Evolutionary conservation across 2,113 vertebrate species (phyloP).

Genomic region (Microtus ochrogaster): DNA sequence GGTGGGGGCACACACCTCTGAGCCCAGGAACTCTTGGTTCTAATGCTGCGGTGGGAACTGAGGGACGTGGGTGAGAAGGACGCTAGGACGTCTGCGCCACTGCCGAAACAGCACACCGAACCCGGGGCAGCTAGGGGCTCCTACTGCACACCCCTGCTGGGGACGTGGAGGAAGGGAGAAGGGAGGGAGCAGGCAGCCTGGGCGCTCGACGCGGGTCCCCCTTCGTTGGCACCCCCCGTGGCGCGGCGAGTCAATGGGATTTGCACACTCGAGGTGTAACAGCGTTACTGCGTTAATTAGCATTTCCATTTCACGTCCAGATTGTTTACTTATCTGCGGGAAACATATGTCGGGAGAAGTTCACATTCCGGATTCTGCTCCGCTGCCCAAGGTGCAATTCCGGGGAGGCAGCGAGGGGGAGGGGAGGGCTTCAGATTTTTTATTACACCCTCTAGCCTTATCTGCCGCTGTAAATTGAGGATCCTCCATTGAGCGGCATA

Average conservation of each 20-base stretch:
- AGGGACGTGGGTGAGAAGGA: not conserved
- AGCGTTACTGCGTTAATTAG: conserved; percentile 99
- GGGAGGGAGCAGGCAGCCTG: conserved; percentile 45
- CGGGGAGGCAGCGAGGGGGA: conserved; percentile 82
- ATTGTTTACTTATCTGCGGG: conserved; percentile 99
- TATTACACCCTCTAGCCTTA: conserved; percentile 96
- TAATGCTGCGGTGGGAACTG: accelerated
- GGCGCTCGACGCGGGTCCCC: conserved; percentile 75
- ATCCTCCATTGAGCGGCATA: conserved; percentile 95
- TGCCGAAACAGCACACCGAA: not conserved
- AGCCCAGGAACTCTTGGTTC: not conserved
- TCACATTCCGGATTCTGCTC: conserved; percentile 97
- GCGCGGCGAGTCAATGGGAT: conserved; percentile 92
- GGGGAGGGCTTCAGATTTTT: conserved; percentile 89
- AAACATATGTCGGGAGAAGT: conserved; percentile 99
- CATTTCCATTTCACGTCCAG: conserved; percentile 98
- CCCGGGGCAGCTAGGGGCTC: not conserved
- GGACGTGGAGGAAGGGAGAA: conserved; percentile 7
- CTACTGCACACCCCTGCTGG: not conserved
- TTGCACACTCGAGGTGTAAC: conserved; percentile 95
- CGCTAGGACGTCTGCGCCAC: not conserved
- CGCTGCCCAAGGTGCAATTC: conserved; percentile 98
- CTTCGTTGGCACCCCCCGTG: conserved; percentile 87
- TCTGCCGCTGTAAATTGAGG: conserved; percentile 96
- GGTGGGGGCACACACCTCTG: not conserved